Evolutionary conservation across 2,888 invertebrate genomes (phyloP).

Genomic region (Leistus spinibarbis): DNA sequence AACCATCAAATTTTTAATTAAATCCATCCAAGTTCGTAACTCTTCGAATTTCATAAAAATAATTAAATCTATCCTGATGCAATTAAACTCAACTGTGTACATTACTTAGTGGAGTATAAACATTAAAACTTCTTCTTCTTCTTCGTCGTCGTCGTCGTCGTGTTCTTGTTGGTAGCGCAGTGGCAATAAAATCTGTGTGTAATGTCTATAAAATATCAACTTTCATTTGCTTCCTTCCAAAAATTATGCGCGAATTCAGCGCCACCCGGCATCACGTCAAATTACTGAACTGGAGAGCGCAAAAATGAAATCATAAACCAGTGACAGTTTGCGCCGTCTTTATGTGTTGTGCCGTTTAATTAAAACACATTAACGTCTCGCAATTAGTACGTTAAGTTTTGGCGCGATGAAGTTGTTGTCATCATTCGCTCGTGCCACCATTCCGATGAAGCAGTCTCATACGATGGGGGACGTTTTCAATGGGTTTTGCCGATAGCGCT

Average conservation of each 20-base stretch:
- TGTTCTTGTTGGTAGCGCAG: not conserved
- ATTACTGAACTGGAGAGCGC: not conserved
- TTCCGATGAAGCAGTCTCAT: constrained; percentile 3
- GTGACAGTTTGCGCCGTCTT: constrained; percentile 26
- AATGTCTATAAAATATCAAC: constrained; percentile 7
- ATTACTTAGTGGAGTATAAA: not conserved
- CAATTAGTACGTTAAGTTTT: constrained; percentile 17
- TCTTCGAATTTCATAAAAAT: not conserved
- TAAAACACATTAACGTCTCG: constrained; percentile 34
- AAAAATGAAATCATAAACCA: constrained; percentile 27
- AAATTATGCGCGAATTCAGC: constrained; percentile 3
- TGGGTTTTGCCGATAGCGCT: not conserved
- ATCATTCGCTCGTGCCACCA: not conserved
- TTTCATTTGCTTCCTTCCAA: constrained; percentile 4
- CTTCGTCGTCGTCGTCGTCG: not conserved
- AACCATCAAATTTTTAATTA: not conserved
- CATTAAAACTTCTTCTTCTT: not conserved
- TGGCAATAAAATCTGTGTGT: constrained; percentile 7
- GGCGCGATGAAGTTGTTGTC: not conserved
- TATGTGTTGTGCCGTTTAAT: constrained; percentile 32
- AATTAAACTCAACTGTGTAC: not conserved
- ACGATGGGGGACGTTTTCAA: not conserved
- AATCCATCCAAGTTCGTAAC: too few relatives aligned
- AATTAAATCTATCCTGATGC: not conserved
- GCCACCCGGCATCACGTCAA: not conserved